These are phyloP conservation scores for Rotaria sp. DNA, from an alignment of 2,888 invertebrate genomes.

Conservation along the genomic window DNA sequence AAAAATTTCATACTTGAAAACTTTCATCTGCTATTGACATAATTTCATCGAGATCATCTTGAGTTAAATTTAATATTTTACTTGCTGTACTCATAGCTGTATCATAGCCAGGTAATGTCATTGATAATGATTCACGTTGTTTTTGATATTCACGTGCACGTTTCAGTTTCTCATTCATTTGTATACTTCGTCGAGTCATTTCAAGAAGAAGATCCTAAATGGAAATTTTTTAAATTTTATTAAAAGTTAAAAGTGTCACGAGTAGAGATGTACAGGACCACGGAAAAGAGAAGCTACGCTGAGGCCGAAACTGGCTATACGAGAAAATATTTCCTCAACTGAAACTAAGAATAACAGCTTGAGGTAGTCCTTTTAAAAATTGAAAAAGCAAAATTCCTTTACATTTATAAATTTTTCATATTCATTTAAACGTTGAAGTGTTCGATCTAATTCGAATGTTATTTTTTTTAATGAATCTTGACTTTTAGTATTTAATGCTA, in stretches of 20 bases:
- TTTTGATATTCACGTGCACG: not conserved
- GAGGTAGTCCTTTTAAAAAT: too few relatives aligned
- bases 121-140: constrained; percentile 28
- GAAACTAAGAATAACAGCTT: too few relatives aligned
- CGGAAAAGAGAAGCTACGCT: too few relatives aligned
- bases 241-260: too few relatives aligned
- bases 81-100: not conserved
- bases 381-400: not conserved
- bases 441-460: not conserved
- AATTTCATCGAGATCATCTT: constrained; percentile 22
- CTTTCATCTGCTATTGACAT: constrained; percentile 9
- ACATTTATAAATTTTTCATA: constrained; percentile 19
- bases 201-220: not conserved
- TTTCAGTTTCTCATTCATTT: not conserved
- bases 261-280: too few relatives aligned
- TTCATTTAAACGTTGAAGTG: not conserved
- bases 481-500: not conserved
- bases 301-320: too few relatives aligned
- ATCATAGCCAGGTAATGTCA: constrained; percentile 7
- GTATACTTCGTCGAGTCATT: not conserved
- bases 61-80: constrained; percentile 25
- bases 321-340: too few relatives aligned
- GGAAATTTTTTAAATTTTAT: not conserved
- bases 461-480: constrained; percentile 26
- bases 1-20: not conserved